Conservation (phyloP, 2,888 invertebrate species). For the Sarcophaga carnaria region DNA sequence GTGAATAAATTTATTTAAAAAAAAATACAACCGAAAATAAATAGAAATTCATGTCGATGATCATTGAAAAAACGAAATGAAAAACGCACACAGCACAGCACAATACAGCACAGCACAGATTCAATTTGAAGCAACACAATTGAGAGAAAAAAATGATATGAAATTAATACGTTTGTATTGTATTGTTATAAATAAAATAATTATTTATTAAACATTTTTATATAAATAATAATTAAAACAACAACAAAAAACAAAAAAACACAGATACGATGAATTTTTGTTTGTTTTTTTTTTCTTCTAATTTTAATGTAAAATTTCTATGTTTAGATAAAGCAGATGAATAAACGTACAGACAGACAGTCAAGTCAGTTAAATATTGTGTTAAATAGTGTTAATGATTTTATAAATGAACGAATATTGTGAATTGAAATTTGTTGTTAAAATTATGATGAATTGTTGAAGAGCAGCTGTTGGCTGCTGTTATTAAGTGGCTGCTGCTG, state of each 20-base stretch:
- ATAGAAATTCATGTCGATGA: constrained; percentile 52
- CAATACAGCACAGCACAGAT: neutral
- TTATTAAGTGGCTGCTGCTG: no score
- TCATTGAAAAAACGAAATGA: constrained; percentile 37
- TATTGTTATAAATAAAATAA: neutral
- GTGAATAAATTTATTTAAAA: neutral
- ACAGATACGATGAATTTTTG: no score
- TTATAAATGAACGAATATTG: constrained; percentile 40
- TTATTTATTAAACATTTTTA: constrained; percentile 4
- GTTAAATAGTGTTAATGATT: constrained; percentile 63
- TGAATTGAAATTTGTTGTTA: neutral
- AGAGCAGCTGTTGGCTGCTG: neutral
- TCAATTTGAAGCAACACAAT: neutral
- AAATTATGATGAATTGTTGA: neutral
- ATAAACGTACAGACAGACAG: no score
- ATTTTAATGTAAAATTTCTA: neutral
- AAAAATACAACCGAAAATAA: constrained; percentile 5
- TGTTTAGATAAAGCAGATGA: neutral
- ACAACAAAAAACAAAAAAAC: neutral
- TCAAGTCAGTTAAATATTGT: neutral
- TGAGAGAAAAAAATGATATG: neutral
- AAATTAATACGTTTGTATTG: constrained; percentile 12
- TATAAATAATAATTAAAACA: constrained; percentile 49
- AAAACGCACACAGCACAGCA: neutral
- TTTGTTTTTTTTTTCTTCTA: no score